phyloP scores from a whole-genome alignment of 2,888 invertebrate genomes.

The Imbricaverruca yamaguchii region DNA sequence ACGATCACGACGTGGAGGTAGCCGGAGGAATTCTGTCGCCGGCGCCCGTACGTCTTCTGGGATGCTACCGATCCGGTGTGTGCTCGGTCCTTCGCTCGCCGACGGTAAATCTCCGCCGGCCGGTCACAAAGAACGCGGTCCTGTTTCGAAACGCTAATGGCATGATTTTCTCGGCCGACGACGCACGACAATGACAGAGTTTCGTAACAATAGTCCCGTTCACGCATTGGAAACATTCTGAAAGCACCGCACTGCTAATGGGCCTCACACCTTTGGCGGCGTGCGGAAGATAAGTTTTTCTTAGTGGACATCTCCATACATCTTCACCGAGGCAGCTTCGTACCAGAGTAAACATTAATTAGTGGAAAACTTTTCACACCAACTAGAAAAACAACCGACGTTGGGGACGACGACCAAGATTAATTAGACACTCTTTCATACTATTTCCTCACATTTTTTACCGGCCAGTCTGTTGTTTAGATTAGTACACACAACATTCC shows the following conservation, averaged over 20 bases:
- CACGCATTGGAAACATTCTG: constrained; percentile 10
- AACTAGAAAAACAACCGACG: not conserved
- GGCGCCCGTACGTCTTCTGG: not conserved
- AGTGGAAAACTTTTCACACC: not conserved
- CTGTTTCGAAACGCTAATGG: constrained; percentile 15
- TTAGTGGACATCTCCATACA: not conserved
- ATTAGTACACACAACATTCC: no score
- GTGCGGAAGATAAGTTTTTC: not conserved
- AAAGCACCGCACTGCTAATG: not conserved
- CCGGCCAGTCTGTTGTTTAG: no score
- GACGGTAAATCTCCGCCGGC: not conserved
- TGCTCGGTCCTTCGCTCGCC: not conserved
- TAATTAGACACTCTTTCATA: not conserved
- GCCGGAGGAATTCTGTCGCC: not conserved
- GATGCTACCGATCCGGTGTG: not conserved
- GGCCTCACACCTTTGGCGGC: not conserved
- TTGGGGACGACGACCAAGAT: not conserved
- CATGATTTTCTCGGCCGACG: not conserved
- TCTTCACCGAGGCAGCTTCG: not conserved
- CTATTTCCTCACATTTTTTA: no score
- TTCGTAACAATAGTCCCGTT: not conserved
- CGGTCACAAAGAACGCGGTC: not conserved
- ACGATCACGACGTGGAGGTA: constrained; percentile 1
- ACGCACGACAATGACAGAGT: constrained; percentile 10
- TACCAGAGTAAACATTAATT: not conserved